Evolutionary conservation across 2,113 vertebrate species (phyloP), one percentile per base, ranked within the genome.

Genomic region (Eurypyga helias): DNA sequence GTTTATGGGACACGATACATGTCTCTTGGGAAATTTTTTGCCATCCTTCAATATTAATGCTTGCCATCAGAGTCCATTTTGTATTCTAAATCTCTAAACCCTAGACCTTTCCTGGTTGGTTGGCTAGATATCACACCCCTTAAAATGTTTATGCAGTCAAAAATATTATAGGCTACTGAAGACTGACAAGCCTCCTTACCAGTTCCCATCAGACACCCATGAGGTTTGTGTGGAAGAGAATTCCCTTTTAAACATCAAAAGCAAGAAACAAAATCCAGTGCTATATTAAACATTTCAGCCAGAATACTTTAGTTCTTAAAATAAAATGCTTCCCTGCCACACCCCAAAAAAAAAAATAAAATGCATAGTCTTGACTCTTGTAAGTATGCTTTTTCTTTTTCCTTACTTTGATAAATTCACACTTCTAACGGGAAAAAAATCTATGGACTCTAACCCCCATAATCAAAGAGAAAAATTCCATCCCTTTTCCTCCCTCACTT

Each of bases 201-300:
- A 45, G 34, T 62, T 57, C 25, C 14, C n/a, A 29, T 57, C 43
- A 77, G 65, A 64, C 25, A 66, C 2, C 26, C 34, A 13, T 17
- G 36, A 2, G 3, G 29, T 41, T 7, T 7, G 0, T 12, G 2
- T 16, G 46, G 25, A 17, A 58, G 9, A 82, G 11, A 71, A 36
- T 5, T 57, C 31, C 19, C n/a, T 45, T 60, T 77, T 46, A 87
- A 54, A 36, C 3, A 57, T 1, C 41, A 75, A 81, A 90, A 82
- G 11, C 31, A 38, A 67, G 29, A 60, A 78, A 71, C 10, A 67
- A 73, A 91, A 89, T 19, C 25, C 33, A 84, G 18, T 12, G 5
- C 9, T 61, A 15, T 38, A 72, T 61, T 78, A 69, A 75, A 65
- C 85, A 82, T 45, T 82, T 67, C 7, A 62, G 25, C 41, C 31